Percentiles rank a stretch among this genome's conserved stretches.
Conservation (phyloP, 2,888 invertebrate genomes). For the Loripinus fragilis region DNA sequence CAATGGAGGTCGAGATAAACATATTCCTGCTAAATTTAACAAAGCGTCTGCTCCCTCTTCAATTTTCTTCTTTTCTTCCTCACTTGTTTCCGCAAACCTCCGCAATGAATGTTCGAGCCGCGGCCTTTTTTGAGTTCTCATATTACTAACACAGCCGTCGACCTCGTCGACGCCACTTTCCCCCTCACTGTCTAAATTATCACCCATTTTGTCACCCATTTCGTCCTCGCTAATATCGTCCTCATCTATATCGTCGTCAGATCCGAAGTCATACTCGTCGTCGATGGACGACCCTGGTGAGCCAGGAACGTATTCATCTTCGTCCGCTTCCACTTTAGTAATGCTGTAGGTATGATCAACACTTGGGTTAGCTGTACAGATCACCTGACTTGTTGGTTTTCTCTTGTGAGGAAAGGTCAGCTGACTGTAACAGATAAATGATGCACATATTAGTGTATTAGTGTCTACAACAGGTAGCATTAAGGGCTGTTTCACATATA, state of each 20-base stretch:
- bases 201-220: constrained; percentile 53
- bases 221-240: constrained; percentile 56
- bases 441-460: not conserved
- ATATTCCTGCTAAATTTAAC: constrained; percentile 89
- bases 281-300: constrained; percentile 83
- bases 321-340: constrained; percentile 65
- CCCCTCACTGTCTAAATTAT: constrained; percentile 61
- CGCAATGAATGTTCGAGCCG: constrained; percentile 43
- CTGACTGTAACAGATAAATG: constrained; percentile 30
- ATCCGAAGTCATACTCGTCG: constrained; percentile 83
- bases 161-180: constrained; percentile 74
- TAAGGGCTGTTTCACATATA: no score
- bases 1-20: constrained; percentile 48
- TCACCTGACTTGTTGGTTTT: constrained; percentile 79
- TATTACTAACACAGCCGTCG: constrained; percentile 65
- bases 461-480: no score
- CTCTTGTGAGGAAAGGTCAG: constrained; percentile 53
- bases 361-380: constrained; percentile 94
- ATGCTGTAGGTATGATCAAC: constrained; percentile 96
- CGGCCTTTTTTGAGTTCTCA: constrained; percentile 57
- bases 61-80: constrained; percentile 86
- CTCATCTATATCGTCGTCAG: constrained; percentile 70
- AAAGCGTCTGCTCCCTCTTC: constrained; percentile 92
- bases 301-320: constrained; percentile 66
- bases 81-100: constrained; percentile 67